Conservation (phyloP, 92 coral and sea anemone species). For the Plumapathes pennacea region DNA sequence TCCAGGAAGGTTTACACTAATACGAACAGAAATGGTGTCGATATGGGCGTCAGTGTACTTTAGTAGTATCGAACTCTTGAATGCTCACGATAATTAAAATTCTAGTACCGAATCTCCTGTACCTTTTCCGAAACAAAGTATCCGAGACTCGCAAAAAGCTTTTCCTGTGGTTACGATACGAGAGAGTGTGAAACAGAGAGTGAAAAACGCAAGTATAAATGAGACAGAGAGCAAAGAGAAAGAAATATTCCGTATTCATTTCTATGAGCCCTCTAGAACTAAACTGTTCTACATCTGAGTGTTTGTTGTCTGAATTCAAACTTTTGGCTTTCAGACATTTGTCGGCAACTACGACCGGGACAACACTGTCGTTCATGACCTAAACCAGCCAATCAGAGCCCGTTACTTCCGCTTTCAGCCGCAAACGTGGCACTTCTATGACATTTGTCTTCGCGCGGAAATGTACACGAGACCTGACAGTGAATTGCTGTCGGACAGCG, state of each 20-base stretch:
- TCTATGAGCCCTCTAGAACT: background rate
- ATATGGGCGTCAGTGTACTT: too few species aligned
- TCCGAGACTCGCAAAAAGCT: too few species aligned
- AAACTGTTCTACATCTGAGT: background rate
- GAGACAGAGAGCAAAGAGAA: too few species aligned
- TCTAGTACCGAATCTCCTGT: too few species aligned
- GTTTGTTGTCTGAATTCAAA: background rate
- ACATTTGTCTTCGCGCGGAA: conserved; percentile 49
- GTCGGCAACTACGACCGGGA: conserved; percentile 16
- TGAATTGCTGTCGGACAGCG: conserved; percentile 16
- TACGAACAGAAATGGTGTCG: too few species aligned
- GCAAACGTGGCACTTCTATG: conserved; percentile 28
- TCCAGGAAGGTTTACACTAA: too few species aligned
- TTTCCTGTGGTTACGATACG: too few species aligned
- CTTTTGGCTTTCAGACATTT: conserved; percentile 12
- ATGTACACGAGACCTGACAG: conserved; percentile 22
- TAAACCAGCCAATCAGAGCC: conserved; percentile 50
- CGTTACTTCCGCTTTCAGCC: conserved; percentile 32
- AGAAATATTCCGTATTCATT: background rate
- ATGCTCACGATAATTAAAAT: too few species aligned
- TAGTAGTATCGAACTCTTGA: too few species aligned
- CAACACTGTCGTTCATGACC: conserved; percentile 19
- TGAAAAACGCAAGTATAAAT: too few species aligned
- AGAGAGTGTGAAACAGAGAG: too few species aligned
- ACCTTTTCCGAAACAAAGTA: too few species aligned